Base-by-base conservation (phyloP, 2,888 invertebrate species). In the Crocallis elinguaria region DNA sequence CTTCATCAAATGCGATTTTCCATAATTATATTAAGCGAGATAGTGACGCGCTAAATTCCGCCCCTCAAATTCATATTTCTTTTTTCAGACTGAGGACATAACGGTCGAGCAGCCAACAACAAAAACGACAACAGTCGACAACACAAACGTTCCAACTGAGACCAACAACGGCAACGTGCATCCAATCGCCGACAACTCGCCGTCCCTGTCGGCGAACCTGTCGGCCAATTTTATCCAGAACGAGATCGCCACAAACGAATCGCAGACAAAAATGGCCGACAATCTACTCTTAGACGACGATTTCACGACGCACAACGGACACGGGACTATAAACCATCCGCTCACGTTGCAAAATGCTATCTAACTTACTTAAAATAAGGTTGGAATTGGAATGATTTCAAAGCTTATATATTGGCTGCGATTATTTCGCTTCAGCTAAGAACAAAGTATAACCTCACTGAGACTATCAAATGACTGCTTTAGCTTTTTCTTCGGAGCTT, bases 291-390 rank as follows among this genome's bases (percentile, higher is more conserved):
- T 77, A 2, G 82, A 82, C 42, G 87, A 86, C 27, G 90, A 89
- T 60, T 89, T 85, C 77, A 76, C 86, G n/a, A 73, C 89, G 82
- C 89, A 88, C 86, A 91, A 91, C 66, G 89, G 88, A 3, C 88
- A 88, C 67, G 72, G 73, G 6, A 48, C 74, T 42, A 77, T 75
- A 57, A 69, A 71, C 38, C 89, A 90, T 57, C 88, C 90, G 57
- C 69, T 90, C 44, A 89, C 90, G 45, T 67, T 90, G 69, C 88
- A 86, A 57, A 90, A 90, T 65, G 89, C 88, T 30, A 87, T 89
- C 64, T 90, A 88, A 82, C 23, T 5, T 7, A 11, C 21, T 49
- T 16, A 45, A 49, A 30, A 61, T 75, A 74, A 69, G 72, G 74
- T 73, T 62, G 65, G 63, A 52, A 64, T 60, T 75, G 66, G 72